Evolutionary conservation across 2,113 vertebrate species (phyloP), one percentile per base, ranked within the genome.

Genomic region (Morphnarchus princeps): DNA sequence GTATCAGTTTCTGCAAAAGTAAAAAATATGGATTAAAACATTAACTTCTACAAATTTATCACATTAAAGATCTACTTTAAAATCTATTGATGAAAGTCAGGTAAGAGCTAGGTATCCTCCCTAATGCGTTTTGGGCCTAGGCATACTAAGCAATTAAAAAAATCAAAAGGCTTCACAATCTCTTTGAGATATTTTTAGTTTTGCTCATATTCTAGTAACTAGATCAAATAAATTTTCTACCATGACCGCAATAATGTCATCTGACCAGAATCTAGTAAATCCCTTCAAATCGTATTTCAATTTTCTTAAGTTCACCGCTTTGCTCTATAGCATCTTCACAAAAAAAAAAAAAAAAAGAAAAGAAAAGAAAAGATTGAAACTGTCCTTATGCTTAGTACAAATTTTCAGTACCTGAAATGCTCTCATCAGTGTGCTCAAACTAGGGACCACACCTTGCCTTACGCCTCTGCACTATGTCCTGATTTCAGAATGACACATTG

Each of bases 331-430:
- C 14, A 29, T 69, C 55, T 71, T 78, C 47, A 76, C 6, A 2
- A 31, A 45, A 11, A 34, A 19, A 38, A 22, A 19, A 29, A 67
- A 45, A 36, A 49, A 18, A 13, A 15, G 62, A 49, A 12, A 13
- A 42, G 12, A 15, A 42, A 42, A 42, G 3, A 12, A 19, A 62
- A 6, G 12, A 63, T 11, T 38, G 54, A 49, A 91, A 54, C 11
- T 17, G 26, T 22, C 77, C n/a, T 82, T 43, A 10, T 2, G 29
- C 11, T 67, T 59, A 21, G 5, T 16, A 81, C 7, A 67, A 63
- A 59, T 0, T 0, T 49, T 67, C 62, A 82, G 74, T 4, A 52
- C 28, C 36, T 42, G 40, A 62, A 95, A 80, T 0, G 0, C n/a
- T 43, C 65, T 79, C 61, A 47, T 8, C 13, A 19, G 26, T 10